Percentiles rank a stretch among this genome's conserved stretches.
These are phyloP conservation scores for Hyles vespertilio DNA, from an alignment of 1,140 invertebrate species.

Conservation along the genomic window DNA sequence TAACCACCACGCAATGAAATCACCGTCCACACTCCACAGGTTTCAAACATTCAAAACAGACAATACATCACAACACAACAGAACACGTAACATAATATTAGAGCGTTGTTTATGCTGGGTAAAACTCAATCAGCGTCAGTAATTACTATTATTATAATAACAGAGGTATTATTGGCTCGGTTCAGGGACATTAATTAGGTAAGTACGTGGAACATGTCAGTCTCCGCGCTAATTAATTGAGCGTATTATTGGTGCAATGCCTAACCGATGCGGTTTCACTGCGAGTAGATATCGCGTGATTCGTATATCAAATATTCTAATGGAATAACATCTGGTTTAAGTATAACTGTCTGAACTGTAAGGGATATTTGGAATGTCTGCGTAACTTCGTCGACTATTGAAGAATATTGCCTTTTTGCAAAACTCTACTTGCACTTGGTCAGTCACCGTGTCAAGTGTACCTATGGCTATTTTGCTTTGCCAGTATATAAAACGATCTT, in stretches of 20 bases:
- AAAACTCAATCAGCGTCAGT: conserved; percentile 45
- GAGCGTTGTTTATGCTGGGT: conserved; percentile 33
- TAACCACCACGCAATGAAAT: too few species aligned
- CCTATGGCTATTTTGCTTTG: too few species aligned
- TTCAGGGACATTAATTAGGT: conserved; percentile 64
- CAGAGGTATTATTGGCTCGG: conserved; percentile 47
- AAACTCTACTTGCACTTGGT: too few species aligned
- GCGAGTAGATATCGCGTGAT: conserved; percentile 13
- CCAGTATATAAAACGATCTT: too few species aligned
- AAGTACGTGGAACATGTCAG: conserved; percentile 57
- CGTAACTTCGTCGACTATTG: too few species aligned
- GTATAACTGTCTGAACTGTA: too few species aligned
- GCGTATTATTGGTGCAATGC: conserved; percentile 56
- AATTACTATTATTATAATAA: conserved; percentile 53
- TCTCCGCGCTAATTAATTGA: conserved; percentile 61
- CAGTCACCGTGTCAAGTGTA: too few species aligned
- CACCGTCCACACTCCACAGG: too few species aligned
- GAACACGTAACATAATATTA: conserved; percentile 19
- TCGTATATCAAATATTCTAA: conserved; percentile 1
- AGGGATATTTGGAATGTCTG: too few species aligned
- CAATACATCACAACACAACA: neutral
- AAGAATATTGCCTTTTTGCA: too few species aligned
- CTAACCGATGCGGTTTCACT: conserved; percentile 44
- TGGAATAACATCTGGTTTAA: too few species aligned
- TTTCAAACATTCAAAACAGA: too few species aligned